These are phyloP conservation scores for Heteractis magnifica DNA, from an alignment of 92 coral and sea anemone species.

Conservation along the genomic window DNA sequence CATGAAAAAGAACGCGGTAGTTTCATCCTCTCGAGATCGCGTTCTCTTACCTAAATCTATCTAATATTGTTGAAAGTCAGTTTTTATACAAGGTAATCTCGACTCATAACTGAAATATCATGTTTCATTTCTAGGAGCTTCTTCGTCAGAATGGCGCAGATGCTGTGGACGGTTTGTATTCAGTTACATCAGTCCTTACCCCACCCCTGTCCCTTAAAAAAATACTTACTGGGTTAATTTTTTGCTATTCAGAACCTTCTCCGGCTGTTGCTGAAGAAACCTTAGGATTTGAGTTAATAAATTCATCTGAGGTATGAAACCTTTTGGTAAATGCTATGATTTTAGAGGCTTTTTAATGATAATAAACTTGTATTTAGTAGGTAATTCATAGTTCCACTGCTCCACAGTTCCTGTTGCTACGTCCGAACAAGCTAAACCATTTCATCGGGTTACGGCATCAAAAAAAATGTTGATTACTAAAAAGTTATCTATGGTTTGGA, in stretches of 20 bases:
- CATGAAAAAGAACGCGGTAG: too few relatives aligned
- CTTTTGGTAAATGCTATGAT: not conserved
- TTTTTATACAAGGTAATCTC: too few relatives aligned
- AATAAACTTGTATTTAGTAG: not conserved
- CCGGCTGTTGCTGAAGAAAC: not conserved
- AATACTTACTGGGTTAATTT: not conserved
- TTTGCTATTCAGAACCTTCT: not conserved
- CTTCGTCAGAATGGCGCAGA: conserved; percentile 84
- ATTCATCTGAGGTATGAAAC: not conserved
- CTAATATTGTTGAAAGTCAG: too few relatives aligned
- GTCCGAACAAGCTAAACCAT: too few relatives aligned
- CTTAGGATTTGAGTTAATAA: not conserved
- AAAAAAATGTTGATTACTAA: too few relatives aligned
- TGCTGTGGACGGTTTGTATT: conserved; percentile 30
- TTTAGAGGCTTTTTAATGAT: not conserved
- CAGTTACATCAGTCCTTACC: not conserved
- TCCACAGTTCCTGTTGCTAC: too few relatives aligned
- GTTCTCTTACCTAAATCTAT: too few relatives aligned
- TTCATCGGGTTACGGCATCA: too few relatives aligned
- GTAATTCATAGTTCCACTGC: too few relatives aligned
- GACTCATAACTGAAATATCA: too few relatives aligned
- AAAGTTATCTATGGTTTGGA: too few relatives aligned
- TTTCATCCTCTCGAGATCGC: too few relatives aligned
- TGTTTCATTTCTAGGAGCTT: conserved; percentile 56
- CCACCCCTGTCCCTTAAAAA: not conserved